Base-by-base conservation (phyloP, 2,113 vertebrate species). In the Xiphophorus couchianus region DNA sequence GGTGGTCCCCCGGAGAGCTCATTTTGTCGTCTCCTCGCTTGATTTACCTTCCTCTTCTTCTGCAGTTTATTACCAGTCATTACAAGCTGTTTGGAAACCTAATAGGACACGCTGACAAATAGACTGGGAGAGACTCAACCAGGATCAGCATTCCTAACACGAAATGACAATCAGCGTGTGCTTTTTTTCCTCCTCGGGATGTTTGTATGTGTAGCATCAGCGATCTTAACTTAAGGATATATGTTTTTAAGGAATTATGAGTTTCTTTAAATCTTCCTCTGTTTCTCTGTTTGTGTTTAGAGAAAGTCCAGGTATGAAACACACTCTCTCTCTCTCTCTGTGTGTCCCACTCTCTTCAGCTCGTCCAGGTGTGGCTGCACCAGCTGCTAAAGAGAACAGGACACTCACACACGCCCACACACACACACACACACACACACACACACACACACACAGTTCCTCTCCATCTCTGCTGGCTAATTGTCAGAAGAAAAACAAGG, bases 51-150 rank as follows among this genome's bases (percentile, higher is more conserved):
- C 88, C 83, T 88, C 84, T 92, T 95, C 93, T 93, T 94, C 92
- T 93, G 93, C 95, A 94, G 95, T 95, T 94, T 94, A 95, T 95
- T 93, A 95, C 91, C 92, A 93, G 94, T 95, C 94, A 95, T 95
- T 95, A 95, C 94, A 94, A 95, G 95, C 94, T 95, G 95, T 95
- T 95, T 95, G 92, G 93, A 93, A 93, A 93, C 91, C 93, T 94
- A 95, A 94, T 91, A 92, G 90, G 91, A 93, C 89, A 89, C 86
- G 83, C 71, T 84, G 86, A 91, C 92, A 87, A 90, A 89, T 82
- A 88, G 85, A 89, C 86, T 69, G 85, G 86, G 89, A 86, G 86
- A 90, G 84, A 75, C 77, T 62, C 71, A 69, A 78, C 60, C 69
- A 62, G 75, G 72, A 80, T 64, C 70, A 69, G 78, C 58, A 78